Base-by-base conservation (phyloP, 1,140 invertebrate species). In the Campoletis sonorensis region DNA sequence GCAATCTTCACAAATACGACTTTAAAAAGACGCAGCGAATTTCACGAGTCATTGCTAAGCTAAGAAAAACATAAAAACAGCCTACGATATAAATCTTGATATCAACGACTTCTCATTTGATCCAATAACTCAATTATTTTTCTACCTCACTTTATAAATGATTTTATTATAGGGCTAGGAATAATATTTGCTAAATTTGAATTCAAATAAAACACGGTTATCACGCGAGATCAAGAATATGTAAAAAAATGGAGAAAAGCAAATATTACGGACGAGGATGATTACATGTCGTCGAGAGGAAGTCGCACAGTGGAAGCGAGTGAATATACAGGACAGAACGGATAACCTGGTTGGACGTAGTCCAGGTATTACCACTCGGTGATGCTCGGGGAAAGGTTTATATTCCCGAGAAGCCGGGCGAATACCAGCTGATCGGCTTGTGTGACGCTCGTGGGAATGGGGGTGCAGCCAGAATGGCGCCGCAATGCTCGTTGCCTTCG, bases 291-390 rank as follows among this genome's bases (percentile, higher is more conserved):
- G 27, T 21, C 37, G 58, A 26, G 76, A 78, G 33, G 79, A 49
- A 45, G 79, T 67, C 40, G 71, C 49, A 73, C 8, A 64, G 80
- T 77, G 37, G 61, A 51, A 79, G 81, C 79, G 73, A 76, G 15
- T 70, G 81, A 64, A 64, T 79, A 64, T 79, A 40, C 21, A 51
- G 10, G 79, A 77, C n/a, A 78, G 82, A 78, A 70, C 80, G 78
- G 81, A 89, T 92, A 92, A 92, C 90, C 91, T 86, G 90, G 90
- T 92, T 92, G 91, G 90, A 90, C 86, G 85, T 64, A 85, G 87
- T 91, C 91, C 91, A 92, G 91, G 85, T 88, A 79, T 84, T 86
- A 79, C 83, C 84, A 88, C 85, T 88, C 89, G 89, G 90, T 90
- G 89, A 90, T 91, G 84, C 85, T 33, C 8, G 30, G 67, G 16